These are phyloP conservation scores for Mandrillus leucophaeus DNA, from an alignment of 2,113 vertebrate species.

Conservation along the genomic window DNA sequence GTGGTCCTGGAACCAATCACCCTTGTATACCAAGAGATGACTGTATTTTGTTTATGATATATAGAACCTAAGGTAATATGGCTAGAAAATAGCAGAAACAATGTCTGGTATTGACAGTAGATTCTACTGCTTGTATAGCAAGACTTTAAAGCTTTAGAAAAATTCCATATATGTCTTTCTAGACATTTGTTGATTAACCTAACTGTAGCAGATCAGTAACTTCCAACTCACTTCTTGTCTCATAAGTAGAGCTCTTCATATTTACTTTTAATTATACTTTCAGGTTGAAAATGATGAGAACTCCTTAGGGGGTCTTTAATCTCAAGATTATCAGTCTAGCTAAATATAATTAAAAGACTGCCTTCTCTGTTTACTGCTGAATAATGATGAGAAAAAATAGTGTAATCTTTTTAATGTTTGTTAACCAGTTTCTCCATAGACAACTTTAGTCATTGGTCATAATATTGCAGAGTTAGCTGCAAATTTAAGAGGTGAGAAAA, in stretches of 20 bases:
- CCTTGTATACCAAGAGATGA: not conserved
- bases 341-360: slow-evolving; percentile 68
- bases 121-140: not conserved
- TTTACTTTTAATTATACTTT: slow-evolving; percentile 64
- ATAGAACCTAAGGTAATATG: not conserved
- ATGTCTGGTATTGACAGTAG: not conserved
- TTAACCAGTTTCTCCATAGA: not conserved
- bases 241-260: slow-evolving; percentile 62
- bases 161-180: not conserved
- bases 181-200: slow-evolving; percentile 16
- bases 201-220: slow-evolving; percentile 8
- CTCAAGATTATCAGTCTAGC: slow-evolving; percentile 63
- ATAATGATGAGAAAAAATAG: slow-evolving; percentile 41
- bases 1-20: not conserved
- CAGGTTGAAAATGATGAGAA: slow-evolving; percentile 51
- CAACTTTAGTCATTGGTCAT: not conserved
- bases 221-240: slow-evolving; percentile 56
- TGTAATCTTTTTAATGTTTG: slow-evolving; percentile 8
- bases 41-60: not conserved
- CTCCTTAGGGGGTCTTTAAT: slow-evolving; percentile 72
- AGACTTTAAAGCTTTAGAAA: not conserved
- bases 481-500: not conserved
- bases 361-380: slow-evolving; percentile 48
- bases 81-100: not conserved
- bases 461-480: not conserved